These are phyloP conservation scores for Labroides dimidiatus DNA, from an alignment of 2,797 vertebrate species.

Conservation along the genomic window DNA sequence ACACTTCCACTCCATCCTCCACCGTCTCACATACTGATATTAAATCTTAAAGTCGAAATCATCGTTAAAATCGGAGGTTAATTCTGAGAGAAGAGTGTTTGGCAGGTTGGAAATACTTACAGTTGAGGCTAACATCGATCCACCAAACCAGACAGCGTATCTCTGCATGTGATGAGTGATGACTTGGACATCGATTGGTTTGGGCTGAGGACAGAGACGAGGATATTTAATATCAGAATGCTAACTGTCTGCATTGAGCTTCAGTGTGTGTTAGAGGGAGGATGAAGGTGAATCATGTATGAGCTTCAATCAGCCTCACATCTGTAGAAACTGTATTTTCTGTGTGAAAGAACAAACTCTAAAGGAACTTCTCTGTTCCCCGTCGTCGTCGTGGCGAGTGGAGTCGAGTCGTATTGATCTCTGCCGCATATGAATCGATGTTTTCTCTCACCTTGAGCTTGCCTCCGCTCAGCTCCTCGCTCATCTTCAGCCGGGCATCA, in stretches of 20 bases:
- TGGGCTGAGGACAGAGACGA: constrained; percentile 82
- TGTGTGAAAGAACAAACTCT: neutral
- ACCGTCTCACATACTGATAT: neutral
- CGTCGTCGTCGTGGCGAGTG: constrained; percentile 21
- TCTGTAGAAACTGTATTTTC: neutral
- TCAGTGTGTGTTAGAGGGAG: too few relatives aligned
- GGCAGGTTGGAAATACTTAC: constrained; percentile 81
- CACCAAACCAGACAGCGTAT: constrained; percentile 97
- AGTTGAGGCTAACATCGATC: constrained; percentile 97
- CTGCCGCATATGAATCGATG: neutral
- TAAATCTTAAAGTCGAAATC: neutral
- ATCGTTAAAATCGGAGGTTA: neutral
- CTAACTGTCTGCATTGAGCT: too few relatives aligned
- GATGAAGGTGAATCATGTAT: constrained; percentile 6
- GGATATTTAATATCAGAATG: neutral
- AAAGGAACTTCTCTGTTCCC: neutral
- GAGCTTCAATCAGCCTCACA: neutral
- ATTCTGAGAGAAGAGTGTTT: neutral
- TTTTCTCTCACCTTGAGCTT: constrained; percentile 69
- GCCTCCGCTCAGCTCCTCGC: constrained; percentile 94
- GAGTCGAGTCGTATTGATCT: constrained; percentile 7
- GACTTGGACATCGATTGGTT: constrained; percentile 96
- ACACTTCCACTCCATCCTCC: too few relatives aligned
- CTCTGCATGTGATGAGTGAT: constrained; percentile 98
- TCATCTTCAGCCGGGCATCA: constrained; percentile 95